Conservation (phyloP, 2,113 vertebrate genomes). For the Asarcornis scutulata region DNA sequence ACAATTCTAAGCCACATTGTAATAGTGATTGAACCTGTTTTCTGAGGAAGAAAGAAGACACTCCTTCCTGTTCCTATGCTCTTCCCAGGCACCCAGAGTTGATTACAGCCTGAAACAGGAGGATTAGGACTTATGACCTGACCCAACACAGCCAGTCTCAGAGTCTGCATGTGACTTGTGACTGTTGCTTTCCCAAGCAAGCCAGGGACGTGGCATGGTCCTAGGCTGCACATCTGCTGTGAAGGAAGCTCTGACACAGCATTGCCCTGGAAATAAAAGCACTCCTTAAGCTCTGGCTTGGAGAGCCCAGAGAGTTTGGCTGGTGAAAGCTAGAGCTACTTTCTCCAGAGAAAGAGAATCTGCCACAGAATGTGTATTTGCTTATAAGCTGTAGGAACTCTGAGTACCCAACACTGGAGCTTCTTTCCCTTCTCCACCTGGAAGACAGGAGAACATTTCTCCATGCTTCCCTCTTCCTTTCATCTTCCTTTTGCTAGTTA, state of each 20-base stretch:
- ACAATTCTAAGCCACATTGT: not conserved
- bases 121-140: not conserved
- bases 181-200: not conserved
- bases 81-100: not conserved
- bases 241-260: not conserved
- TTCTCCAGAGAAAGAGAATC: not conserved
- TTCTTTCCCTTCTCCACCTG: not conserved
- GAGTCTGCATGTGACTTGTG: not conserved
- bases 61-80: rapidly evolving
- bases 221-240: not conserved
- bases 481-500: not conserved
- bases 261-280: not conserved
- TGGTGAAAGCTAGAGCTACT: not conserved
- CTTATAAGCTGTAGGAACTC: not conserved
- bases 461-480: not conserved
- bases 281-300: not conserved
- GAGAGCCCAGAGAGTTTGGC: not conserved
- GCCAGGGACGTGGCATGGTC: rapidly evolving
- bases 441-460: not conserved
- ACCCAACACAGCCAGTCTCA: not conserved
- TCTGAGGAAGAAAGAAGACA: not conserved
- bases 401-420: not conserved
- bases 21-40: not conserved
- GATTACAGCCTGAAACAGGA: not conserved
- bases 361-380: not conserved